phyloP scores from a whole-genome alignment of 2,888 invertebrate genomes.

The Gastracanthus pulcherrimus region DNA sequence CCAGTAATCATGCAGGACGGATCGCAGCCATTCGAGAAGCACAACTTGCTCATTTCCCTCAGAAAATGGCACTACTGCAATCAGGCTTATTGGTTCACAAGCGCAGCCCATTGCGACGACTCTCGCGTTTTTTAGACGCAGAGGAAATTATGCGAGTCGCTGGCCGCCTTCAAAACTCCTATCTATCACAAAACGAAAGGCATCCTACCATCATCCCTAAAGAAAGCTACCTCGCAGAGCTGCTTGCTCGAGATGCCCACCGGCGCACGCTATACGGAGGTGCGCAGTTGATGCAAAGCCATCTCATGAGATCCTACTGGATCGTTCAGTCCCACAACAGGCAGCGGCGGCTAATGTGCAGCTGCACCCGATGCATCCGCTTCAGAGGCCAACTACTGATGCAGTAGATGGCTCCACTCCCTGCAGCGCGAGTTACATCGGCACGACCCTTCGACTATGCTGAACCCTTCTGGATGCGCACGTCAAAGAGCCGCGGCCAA shows the following conservation, averaged over 20 bases:
- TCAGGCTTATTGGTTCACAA: no score
- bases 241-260: not conserved
- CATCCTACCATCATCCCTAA: not conserved
- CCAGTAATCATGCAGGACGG: no score
- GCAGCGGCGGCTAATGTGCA: not conserved
- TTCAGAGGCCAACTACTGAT: not conserved
- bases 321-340: not conserved
- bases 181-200: not conserved
- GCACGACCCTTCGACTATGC: not conserved
- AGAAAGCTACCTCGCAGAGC: not conserved
- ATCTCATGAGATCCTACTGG: not conserved
- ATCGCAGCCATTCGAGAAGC: no score
- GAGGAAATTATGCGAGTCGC: not conserved
- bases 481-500: not conserved
- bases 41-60: no score
- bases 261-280: not conserved
- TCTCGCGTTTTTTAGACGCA: not conserved
- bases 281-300: not conserved
- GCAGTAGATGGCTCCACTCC: not conserved
- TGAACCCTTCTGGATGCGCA: not conserved
- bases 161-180: not conserved
- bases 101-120: no score
- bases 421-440: not conserved
- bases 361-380: not conserved
- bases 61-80: no score